Percentiles rank a stretch among this genome's conserved stretches.
phyloP scores from a whole-genome alignment of 2,113 vertebrate genomes.

The Oriolus oriolus region DNA sequence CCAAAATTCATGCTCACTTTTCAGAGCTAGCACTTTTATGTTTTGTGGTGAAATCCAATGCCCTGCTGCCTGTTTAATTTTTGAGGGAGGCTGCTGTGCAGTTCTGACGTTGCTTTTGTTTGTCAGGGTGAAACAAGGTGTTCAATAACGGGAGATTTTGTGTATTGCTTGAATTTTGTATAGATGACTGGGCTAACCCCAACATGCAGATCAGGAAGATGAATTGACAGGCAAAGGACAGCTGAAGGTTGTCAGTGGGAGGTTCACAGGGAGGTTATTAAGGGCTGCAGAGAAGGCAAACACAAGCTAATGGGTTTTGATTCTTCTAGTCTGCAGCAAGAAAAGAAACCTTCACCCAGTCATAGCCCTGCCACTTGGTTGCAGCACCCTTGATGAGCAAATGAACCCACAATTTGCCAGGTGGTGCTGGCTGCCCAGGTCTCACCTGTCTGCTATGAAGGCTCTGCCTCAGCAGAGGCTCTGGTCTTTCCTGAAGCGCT shows the following conservation, averaged over 20 bases:
- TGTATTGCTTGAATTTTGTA: neutral
- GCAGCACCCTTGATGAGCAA: neutral
- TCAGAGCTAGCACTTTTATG: neutral
- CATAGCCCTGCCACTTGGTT: neutral
- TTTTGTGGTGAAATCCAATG: neutral
- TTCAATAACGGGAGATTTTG: neutral
- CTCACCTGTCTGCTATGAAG: neutral
- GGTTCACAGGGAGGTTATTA: neutral
- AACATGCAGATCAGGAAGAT: neutral
- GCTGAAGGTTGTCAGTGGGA: neutral
- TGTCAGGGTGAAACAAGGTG: neutral
- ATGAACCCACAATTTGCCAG: neutral
- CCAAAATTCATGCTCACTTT: neutral
- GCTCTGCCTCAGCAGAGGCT: neutral
- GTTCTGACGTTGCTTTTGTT: neutral
- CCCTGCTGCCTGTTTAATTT: neutral
- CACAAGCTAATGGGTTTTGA: neutral
- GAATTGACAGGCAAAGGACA: neutral
- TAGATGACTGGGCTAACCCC: neutral
- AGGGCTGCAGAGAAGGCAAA: neutral
- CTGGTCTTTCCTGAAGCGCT: rapidly evolving
- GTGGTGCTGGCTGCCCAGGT: rapidly evolving
- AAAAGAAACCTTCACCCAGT: neutral
- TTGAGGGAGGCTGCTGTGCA: neutral
- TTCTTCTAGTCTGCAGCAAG: neutral